Evolutionary conservation across 2,113 vertebrate genomes (phyloP).

Genomic region (Gadus macrocephalus): DNA sequence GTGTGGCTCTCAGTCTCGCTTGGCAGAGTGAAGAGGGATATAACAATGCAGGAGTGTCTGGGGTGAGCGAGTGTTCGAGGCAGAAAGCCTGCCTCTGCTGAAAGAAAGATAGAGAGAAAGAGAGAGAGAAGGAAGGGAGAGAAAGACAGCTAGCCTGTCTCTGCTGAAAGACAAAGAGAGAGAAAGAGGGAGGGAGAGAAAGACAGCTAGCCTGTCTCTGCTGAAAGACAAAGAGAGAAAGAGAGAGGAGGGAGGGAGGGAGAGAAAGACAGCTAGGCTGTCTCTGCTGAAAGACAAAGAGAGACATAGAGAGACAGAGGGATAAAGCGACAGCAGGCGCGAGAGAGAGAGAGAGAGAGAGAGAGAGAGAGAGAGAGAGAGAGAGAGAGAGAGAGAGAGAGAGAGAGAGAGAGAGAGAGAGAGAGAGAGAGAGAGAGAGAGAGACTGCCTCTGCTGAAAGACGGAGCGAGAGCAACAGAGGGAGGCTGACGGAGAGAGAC

Average conservation of each 20-base stretch:
- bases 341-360: too few species aligned
- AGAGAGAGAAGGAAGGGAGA: background rate
- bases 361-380: background rate
- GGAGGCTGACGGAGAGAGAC: background rate
- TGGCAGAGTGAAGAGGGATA: slow-evolving; percentile 53
- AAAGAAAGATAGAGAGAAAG: slow-evolving; percentile 14
- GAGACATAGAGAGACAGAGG: slow-evolving; percentile 3
- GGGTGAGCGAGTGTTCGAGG: too few species aligned
- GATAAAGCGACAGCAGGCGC: too few species aligned
- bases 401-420: background rate
- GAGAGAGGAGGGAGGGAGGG: background rate
- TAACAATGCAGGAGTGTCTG: slow-evolving; percentile 62
- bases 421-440: slow-evolving; percentile 10
- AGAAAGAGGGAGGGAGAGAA: background rate
- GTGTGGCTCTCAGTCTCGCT: slow-evolving; percentile 48
- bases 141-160: slow-evolving; percentile 44
- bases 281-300: slow-evolving; percentile 37
- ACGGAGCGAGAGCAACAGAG: too few species aligned
- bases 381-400: slow-evolving; percentile 3
- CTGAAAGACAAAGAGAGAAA: slow-evolving; percentile 26
- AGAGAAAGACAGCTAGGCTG: slow-evolving; percentile 38
- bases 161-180: slow-evolving; percentile 38
- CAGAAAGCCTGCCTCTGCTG: slow-evolving; percentile 46
- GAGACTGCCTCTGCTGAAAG: too few species aligned
- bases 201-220: slow-evolving; percentile 47